A percentile compares a stretch with the other conserved stretches of the same genome.
Evolutionary conservation across 2,113 vertebrate species (phyloP).

Genomic region (Lasiurus borealis): DNA sequence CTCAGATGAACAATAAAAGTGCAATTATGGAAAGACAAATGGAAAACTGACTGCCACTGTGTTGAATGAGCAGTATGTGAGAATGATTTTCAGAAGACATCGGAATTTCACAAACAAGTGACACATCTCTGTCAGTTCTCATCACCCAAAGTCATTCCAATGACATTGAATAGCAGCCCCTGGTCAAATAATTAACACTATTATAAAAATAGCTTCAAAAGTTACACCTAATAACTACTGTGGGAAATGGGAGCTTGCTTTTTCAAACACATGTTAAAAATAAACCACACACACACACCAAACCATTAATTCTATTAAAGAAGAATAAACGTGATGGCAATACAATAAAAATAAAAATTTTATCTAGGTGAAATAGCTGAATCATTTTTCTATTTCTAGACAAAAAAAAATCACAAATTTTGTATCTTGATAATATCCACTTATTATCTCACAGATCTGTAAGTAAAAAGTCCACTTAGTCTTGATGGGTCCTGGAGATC

Average conservation of each 20-base stretch:
- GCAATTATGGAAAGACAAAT: background rate
- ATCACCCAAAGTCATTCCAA: background rate
- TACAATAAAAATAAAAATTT: background rate
- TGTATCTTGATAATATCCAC: background rate
- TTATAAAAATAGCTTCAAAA: background rate
- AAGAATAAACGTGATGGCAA: background rate
- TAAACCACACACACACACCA: background rate
- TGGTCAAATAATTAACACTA: constrained; percentile 30
- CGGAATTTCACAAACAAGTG: background rate
- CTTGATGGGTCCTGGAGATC: background rate
- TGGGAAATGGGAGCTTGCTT: background rate
- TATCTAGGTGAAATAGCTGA: background rate
- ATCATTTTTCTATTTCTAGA: background rate
- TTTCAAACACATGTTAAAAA: background rate
- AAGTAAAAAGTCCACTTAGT: background rate
- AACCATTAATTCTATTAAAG: background rate
- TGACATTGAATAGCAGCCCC: background rate
- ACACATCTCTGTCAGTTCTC: background rate
- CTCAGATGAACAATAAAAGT: background rate
- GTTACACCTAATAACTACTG: background rate
- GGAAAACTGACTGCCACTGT: background rate
- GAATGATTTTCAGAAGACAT: background rate
- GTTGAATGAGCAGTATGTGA: background rate
- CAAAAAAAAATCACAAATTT: background rate
- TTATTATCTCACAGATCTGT: background rate